Conservation (phyloP, 2,113 vertebrate species). For the Spheniscus mendiculus region DNA sequence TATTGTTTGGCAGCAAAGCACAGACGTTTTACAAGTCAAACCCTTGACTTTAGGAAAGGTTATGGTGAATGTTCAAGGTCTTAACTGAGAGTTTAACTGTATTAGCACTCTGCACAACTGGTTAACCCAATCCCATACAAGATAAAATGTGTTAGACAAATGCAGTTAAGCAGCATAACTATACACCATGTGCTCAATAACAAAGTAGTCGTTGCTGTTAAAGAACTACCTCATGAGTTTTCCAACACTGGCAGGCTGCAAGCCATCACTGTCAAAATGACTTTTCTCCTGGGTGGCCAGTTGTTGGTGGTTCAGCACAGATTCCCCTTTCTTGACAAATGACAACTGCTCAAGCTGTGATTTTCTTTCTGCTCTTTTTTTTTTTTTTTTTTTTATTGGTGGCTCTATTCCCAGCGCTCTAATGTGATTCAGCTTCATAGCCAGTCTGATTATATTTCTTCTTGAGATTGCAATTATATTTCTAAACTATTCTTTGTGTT, state of each 20-base stretch:
- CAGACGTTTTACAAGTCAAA: not conserved
- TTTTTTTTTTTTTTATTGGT: not conserved
- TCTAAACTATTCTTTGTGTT: constrained; percentile 36
- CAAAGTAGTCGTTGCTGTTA: not conserved
- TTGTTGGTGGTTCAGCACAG: not conserved
- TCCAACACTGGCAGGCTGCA: not conserved
- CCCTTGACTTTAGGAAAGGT: not conserved
- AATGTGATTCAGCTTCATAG: constrained; percentile 11
- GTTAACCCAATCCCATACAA: accelerated
- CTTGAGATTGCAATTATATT: constrained; percentile 33
- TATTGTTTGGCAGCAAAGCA: not conserved
- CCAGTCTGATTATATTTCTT: constrained; percentile 28
- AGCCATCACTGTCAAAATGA: not conserved
- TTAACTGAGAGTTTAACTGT: no score
- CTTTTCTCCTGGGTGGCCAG: not conserved
- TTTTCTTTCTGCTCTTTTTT: constrained; percentile 35
- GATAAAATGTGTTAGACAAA: accelerated
- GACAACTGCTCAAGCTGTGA: not conserved
- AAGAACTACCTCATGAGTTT: not conserved
- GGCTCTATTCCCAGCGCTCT: not conserved
- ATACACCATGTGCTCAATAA: not conserved
- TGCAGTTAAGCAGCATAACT: not conserved
- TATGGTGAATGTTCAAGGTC: not conserved
- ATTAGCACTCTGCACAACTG: not conserved
- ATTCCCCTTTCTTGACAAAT: constrained; percentile 16